These are phyloP conservation scores for Perca schrenkii DNA, from an alignment of 2,113 vertebrate species.

Conservation along the genomic window DNA sequence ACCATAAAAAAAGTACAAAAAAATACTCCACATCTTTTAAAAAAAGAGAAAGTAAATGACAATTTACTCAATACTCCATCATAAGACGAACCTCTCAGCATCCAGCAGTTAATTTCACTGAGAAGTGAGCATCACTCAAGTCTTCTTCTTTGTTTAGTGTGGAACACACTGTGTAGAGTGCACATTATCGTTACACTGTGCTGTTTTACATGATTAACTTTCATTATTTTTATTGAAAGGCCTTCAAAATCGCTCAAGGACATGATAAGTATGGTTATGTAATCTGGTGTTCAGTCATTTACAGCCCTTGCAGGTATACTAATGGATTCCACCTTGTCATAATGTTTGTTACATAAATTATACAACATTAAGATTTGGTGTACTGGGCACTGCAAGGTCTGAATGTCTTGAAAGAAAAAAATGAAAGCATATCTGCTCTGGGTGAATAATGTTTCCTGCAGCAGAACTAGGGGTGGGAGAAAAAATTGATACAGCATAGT, in stretches of 20 bases:
- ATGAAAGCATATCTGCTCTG: neutral
- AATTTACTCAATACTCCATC: neutral
- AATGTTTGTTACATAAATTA: neutral
- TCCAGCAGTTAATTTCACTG: neutral
- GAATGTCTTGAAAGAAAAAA: neutral
- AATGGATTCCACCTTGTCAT: neutral
- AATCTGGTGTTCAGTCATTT: neutral
- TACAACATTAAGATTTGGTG: neutral
- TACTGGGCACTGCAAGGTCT: neutral
- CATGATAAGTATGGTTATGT: neutral
- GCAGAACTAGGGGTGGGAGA: neutral
- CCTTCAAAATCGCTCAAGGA: neutral
- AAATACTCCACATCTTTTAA: neutral
- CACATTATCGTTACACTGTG: neutral
- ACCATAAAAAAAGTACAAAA: neutral
- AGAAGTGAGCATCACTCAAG: neutral
- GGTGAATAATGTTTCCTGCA: neutral
- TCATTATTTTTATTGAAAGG: neutral
- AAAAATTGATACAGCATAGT: too few species aligned
- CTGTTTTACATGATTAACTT: neutral
- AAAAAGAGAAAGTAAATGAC: neutral
- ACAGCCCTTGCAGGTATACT: neutral
- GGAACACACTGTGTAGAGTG: neutral
- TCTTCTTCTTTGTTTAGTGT: neutral
- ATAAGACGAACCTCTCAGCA: neutral